Evolutionary conservation across 2,113 vertebrate genomes (phyloP).

Genomic region (Cyanoramphus novaezelandiae): DNA sequence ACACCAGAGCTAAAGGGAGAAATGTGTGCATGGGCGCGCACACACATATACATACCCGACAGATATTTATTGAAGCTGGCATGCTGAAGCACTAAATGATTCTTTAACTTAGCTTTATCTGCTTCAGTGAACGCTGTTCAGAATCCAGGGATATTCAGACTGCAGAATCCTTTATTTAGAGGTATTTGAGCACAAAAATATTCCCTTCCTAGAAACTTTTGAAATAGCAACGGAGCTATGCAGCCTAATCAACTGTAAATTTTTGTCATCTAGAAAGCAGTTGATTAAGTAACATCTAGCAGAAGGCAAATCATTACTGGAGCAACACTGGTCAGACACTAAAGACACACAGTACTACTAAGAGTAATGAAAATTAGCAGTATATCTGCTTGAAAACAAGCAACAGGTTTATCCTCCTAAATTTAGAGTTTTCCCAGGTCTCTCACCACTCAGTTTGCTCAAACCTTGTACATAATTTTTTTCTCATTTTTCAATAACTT

Average conservation of each 20-base stretch:
- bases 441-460: background rate
- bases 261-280: conserved; percentile 42
- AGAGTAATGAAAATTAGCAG: background rate
- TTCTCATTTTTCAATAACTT: background rate
- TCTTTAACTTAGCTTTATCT: conserved; percentile 75
- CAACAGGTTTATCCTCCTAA: background rate
- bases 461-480: background rate
- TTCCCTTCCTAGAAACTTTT: conserved; percentile 68
- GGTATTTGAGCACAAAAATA: conserved; percentile 71
- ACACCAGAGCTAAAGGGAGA: background rate
- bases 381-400: background rate
- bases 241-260: conserved; percentile 72
- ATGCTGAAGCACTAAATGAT: conserved; percentile 70
- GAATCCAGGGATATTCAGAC: conserved; percentile 59
- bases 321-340: background rate
- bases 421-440: background rate
- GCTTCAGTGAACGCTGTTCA: conserved; percentile 70
- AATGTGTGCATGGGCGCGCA: background rate
- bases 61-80: conserved; percentile 64
- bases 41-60: background rate
- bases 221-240: conserved; percentile 54
- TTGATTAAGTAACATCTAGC: conserved; percentile 30
- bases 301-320: background rate
- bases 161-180: conserved; percentile 54
- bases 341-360: background rate